phyloP scores from a whole-genome alignment of 1,140 invertebrate genomes.

The Agrilus planipennis region DNA sequence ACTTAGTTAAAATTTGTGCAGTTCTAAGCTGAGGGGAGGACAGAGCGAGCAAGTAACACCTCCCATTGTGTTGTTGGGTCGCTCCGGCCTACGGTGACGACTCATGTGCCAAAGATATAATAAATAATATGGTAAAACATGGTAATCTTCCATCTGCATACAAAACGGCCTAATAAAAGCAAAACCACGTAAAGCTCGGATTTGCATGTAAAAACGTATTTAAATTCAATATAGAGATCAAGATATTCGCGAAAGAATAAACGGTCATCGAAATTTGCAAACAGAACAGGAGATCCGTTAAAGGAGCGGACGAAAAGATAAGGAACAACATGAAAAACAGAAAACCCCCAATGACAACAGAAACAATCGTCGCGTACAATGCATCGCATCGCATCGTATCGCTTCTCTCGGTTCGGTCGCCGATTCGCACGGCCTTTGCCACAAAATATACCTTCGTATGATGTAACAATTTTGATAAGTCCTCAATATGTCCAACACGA shows the following conservation, averaged over 20 bases:
- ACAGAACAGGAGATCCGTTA: constrained; percentile 19
- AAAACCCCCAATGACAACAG: too few species aligned
- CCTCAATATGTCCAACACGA: too few species aligned
- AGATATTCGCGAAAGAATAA: constrained; percentile 15
- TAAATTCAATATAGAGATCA: constrained; percentile 21
- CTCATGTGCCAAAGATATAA: constrained; percentile 14
- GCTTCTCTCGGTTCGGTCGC: too few species aligned
- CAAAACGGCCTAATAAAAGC: constrained; percentile 18
- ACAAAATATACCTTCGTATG: too few species aligned
- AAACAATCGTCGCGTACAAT: too few species aligned
- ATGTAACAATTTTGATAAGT: too few species aligned
- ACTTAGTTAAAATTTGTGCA: too few species aligned
- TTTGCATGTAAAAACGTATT: constrained; percentile 25
- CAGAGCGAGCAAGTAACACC: constrained; percentile 16
- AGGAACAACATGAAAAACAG: too few species aligned
- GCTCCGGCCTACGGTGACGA: constrained; percentile 8
- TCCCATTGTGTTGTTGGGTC: constrained; percentile 15
- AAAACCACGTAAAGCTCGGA: constrained; percentile 10
- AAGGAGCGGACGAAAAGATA: too few species aligned
- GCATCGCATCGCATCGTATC: too few species aligned
- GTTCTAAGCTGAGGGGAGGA: too few species aligned
- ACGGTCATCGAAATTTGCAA: constrained; percentile 21
- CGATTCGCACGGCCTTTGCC: too few species aligned
- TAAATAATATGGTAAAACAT: constrained; percentile 20
- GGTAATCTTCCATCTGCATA: constrained; percentile 21